Conservation (phyloP, 1,140 invertebrate genomes). For the Drosophila eugracilis region DNA sequence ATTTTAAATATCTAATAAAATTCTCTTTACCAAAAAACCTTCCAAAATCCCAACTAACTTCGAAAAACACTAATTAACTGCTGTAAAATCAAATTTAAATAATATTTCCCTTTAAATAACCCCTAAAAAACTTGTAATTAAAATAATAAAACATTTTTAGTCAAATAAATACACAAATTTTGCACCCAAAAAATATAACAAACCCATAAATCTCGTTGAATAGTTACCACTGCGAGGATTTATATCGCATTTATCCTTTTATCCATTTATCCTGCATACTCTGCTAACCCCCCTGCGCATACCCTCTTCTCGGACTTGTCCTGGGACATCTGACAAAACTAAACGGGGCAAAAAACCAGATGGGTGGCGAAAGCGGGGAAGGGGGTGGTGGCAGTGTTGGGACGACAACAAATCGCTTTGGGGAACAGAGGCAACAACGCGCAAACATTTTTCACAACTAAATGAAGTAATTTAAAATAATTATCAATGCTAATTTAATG, state of each 20-base stretch:
- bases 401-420: constrained; percentile 68
- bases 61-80: too few relatives aligned
- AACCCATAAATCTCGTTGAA: neutral
- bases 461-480: constrained; percentile 83
- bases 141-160: too few relatives aligned
- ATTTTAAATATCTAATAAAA: too few relatives aligned
- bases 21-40: too few relatives aligned
- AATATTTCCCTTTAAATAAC: too few relatives aligned
- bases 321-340: constrained; percentile 14
- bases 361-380: neutral
- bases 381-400: constrained; percentile 2
- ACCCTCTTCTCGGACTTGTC: too few relatives aligned
- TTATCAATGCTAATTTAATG: constrained; percentile 82
- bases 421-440: constrained; percentile 39
- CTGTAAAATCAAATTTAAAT: too few relatives aligned
- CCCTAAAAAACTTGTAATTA: too few relatives aligned
- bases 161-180: neutral
- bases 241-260: too few relatives aligned
- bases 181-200: too few relatives aligned
- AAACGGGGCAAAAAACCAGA: constrained; percentile 9
- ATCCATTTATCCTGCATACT: neutral
- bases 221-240: neutral
- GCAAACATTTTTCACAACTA: constrained; percentile 80
- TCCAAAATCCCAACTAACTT: too few relatives aligned
- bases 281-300: constrained; percentile 15